Evolutionary conservation across 37 sponge, comb jelly and placozoan species (phyloP).

Genomic region (Theonella swinhoei): DNA sequence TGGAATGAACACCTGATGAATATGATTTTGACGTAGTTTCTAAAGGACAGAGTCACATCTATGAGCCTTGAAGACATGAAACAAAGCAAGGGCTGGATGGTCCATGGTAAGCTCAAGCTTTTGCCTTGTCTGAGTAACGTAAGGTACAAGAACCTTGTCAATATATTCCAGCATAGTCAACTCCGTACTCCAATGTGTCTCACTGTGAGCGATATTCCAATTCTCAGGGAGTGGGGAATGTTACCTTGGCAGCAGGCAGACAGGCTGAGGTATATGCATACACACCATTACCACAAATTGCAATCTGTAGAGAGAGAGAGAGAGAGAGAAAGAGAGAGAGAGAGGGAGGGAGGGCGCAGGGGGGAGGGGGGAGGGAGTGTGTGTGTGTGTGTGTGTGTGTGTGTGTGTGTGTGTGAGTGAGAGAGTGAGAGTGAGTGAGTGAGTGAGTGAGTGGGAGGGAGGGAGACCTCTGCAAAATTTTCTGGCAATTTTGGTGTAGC

Average conservation of each 20-base stretch:
- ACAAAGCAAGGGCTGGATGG: conserved; percentile 26
- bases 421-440: no score
- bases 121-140: conserved; percentile 1
- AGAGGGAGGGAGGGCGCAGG: no score
- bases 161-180: conserved; percentile 28
- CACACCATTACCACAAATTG: no score
- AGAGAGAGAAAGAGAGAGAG: no score
- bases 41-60: background rate
- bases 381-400: no score
- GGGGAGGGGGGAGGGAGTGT: no score
- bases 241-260: no score
- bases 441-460: no score
- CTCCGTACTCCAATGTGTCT: conserved; percentile 39
- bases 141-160: conserved; percentile 17
- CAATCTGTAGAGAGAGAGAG: no score
- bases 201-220: conserved; percentile 36
- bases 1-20: conserved; percentile 24
- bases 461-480: background rate
- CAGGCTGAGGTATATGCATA: no score
- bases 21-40: conserved; percentile 2
- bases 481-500: conserved; percentile 21
- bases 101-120: conserved; percentile 2
- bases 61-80: conserved; percentile 21
- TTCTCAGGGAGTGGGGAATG: conserved; percentile 6
- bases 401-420: no score